Percentiles rank a stretch among this genome's conserved stretches.
Evolutionary conservation across 2,797 vertebrate genomes (phyloP).

Genomic region (Tympanoctomys barrerae): DNA sequence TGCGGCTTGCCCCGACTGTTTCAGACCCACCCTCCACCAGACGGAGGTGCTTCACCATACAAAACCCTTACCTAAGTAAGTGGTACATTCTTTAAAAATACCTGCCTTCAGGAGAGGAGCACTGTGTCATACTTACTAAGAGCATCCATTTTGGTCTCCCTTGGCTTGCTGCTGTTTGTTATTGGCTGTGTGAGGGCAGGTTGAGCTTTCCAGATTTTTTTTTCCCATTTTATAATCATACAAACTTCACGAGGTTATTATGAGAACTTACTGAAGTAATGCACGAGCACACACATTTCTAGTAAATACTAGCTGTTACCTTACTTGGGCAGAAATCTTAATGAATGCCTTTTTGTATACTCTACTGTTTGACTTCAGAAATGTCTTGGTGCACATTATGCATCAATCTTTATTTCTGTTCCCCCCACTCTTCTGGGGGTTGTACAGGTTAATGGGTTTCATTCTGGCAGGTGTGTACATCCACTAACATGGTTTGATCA

Average conservation of each 20-base stretch:
- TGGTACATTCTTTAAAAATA: neutral
- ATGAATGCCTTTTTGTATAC: neutral
- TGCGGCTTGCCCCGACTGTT: neutral
- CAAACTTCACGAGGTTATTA: neutral
- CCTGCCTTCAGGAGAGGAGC: neutral
- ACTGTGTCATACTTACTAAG: neutral
- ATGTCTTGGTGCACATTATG: neutral
- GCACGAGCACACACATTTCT: neutral
- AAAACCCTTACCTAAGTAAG: neutral
- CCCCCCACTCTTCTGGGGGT: neutral
- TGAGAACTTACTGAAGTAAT: neutral
- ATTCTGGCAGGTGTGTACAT: neutral
- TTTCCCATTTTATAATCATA: neutral
- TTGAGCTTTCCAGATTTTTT: neutral
- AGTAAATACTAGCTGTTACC: neutral
- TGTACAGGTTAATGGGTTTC: neutral
- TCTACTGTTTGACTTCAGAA: slow-evolving; percentile 42
- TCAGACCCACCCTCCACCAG: neutral
- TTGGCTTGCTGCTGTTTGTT: neutral
- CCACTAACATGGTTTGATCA: neutral
- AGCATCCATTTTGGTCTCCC: neutral
- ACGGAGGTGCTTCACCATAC: neutral
- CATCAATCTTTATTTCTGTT: neutral
- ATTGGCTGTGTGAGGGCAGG: neutral
- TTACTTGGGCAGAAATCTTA: neutral